phyloP scores from a whole-genome alignment of 1,140 invertebrate genomes.

The Trialeurodes vaporariorum region DNA sequence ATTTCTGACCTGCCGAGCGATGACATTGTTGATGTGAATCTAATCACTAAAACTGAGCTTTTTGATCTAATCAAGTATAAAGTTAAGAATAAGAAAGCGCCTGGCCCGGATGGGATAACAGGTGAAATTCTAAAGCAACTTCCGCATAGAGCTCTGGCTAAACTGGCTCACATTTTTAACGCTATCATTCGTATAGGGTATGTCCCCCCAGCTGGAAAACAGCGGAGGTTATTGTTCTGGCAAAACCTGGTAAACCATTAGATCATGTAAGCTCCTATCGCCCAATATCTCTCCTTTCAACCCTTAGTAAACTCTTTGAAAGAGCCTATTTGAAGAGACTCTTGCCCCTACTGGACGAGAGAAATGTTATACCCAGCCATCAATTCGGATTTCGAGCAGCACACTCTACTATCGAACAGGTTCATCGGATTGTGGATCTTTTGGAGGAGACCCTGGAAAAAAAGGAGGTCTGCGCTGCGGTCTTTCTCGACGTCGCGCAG shows the following conservation, averaged over 20 bases:
- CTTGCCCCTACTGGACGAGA: not conserved
- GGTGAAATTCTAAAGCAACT: conserved; percentile 9
- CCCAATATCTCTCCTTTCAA: conserved; percentile 30
- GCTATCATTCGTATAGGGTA: conserved; percentile 5
- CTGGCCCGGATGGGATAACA: conserved; percentile 14
- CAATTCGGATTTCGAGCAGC: conserved; percentile 2
- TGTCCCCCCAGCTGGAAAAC: conserved; percentile 12
- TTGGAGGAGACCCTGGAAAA: conserved; percentile 25
- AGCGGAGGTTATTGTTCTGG: conserved; percentile 19
- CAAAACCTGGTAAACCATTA: conserved; percentile 26
- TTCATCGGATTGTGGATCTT: not conserved
- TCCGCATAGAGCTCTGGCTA: conserved; percentile 1
- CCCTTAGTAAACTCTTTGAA: conserved; percentile 13
- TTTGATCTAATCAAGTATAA: conserved; percentile 6
- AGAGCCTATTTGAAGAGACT: not conserved
- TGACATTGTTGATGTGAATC: not conserved
- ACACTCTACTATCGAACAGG: not conserved
- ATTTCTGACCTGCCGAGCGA: not conserved
- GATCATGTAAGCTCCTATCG: conserved; percentile 27
- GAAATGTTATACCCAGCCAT: not conserved
- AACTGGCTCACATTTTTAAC: conserved; percentile 9
- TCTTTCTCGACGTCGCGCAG: conserved; percentile 33
- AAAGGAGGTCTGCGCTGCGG: conserved; percentile 17
- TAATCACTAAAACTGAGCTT: not conserved
- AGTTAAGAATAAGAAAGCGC: conserved; percentile 11